These are phyloP conservation scores for Platichthys stellatus DNA, from an alignment of 2,113 vertebrate genomes.

Conservation along the genomic window DNA sequence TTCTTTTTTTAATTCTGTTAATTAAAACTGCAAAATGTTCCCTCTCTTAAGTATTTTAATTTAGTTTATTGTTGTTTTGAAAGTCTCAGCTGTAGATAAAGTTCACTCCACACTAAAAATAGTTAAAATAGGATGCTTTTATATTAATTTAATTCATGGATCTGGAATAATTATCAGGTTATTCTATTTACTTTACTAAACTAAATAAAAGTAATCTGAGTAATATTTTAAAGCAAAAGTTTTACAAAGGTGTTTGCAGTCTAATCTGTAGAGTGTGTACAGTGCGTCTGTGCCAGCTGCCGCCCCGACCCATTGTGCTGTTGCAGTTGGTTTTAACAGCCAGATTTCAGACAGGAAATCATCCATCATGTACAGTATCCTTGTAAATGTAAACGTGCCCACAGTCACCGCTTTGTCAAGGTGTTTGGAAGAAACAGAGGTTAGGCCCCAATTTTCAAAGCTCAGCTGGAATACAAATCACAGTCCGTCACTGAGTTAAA, in stretches of 20 bases:
- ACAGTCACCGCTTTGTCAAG: slow-evolving; percentile 61
- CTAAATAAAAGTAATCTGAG: not conserved
- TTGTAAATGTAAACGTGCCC: slow-evolving; percentile 62
- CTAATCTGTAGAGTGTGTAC: slow-evolving; percentile 25
- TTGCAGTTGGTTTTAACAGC: slow-evolving; percentile 65
- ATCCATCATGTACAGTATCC: slow-evolving; percentile 71
- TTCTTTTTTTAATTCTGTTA: slow-evolving; percentile 27
- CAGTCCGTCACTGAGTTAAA: slow-evolving; percentile 32
- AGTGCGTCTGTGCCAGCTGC: slow-evolving; percentile 38
- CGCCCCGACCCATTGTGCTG: slow-evolving; percentile 48
- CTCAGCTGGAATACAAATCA: slow-evolving; percentile 57
- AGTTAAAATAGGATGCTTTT: not conserved
- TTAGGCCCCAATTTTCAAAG: slow-evolving; percentile 37
- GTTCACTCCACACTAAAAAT: not conserved
- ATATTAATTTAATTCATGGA: not conserved
- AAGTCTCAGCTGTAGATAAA: not conserved
- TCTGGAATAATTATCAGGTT: not conserved
- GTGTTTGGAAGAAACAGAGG: slow-evolving; percentile 40
- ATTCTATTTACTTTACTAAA: not conserved
- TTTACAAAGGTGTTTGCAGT: slow-evolving; percentile 6
- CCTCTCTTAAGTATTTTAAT: not conserved
- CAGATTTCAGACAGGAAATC: slow-evolving; percentile 70
- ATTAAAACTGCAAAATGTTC: slow-evolving; percentile 13
- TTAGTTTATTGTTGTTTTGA: not conserved
- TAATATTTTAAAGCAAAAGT: slow-evolving; percentile 9